Conservation (phyloP, 2,797 vertebrate genomes). For the Toxotes lorentzi region DNA sequence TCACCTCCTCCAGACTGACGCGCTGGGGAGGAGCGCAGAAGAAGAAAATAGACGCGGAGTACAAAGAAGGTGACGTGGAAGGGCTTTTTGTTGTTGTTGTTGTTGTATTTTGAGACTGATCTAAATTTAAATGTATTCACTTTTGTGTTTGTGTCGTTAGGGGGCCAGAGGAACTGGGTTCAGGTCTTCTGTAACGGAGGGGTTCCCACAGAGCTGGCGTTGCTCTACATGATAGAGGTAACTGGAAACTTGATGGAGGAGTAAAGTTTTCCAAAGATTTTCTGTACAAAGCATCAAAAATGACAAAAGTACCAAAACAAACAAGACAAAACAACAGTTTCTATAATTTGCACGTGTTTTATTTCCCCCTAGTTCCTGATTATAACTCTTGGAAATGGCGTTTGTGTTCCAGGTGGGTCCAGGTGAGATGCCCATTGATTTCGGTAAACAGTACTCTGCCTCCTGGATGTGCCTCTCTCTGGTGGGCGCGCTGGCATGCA, state of each 20-base stretch:
- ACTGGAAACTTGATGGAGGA: neutral
- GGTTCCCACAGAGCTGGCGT: slow-evolving; percentile 92
- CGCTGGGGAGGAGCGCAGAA: slow-evolving; percentile 92
- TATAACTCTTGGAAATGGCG: neutral
- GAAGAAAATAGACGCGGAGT: slow-evolving; percentile 91
- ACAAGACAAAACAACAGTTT: too few species aligned
- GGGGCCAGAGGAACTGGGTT: slow-evolving; percentile 96
- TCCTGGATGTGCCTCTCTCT: slow-evolving; percentile 98
- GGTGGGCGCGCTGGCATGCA: slow-evolving; percentile 92
- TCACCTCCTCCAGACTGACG: slow-evolving; percentile 94
- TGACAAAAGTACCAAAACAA: too few species aligned
- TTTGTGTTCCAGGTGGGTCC: slow-evolving; percentile 86
- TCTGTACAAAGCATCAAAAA: too few species aligned
- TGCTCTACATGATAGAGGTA: slow-evolving; percentile 97
- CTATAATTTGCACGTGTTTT: neutral
- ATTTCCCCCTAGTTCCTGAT: neutral
- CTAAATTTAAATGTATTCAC: rapidly evolving
- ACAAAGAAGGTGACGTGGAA: slow-evolving; percentile 90
- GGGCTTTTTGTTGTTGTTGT: neutral
- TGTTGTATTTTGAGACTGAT: neutral
- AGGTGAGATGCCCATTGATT: slow-evolving; percentile 94
- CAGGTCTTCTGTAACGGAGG: slow-evolving; percentile 98
- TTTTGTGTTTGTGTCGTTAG: slow-evolving; percentile 72
- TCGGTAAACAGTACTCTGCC: slow-evolving; percentile 92
- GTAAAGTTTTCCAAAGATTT: too few species aligned